phyloP scores from a whole-genome alignment of 2,797 vertebrate genomes.

The Eurystomus glaucurus region DNA sequence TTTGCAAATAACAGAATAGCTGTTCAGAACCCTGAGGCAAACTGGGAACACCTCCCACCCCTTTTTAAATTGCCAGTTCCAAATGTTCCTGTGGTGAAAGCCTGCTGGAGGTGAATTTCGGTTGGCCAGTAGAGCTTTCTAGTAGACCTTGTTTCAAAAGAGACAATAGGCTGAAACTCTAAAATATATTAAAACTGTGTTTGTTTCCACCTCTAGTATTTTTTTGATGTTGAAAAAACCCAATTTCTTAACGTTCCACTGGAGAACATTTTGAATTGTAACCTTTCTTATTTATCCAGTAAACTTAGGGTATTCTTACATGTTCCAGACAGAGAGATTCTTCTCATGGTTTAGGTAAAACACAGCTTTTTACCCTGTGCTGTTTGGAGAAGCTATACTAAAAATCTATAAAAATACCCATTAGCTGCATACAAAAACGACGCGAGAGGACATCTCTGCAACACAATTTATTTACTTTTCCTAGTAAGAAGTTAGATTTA shows the following conservation, averaged over 20 bases:
- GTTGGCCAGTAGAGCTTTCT: background rate
- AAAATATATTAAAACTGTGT: background rate
- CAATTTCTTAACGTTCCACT: background rate
- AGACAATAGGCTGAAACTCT: background rate
- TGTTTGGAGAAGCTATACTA: background rate
- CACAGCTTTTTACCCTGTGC: background rate
- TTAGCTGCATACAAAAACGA: background rate
- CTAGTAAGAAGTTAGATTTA: slow-evolving; percentile 48
- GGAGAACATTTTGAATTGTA: background rate
- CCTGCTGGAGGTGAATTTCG: background rate
- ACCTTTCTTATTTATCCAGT: background rate
- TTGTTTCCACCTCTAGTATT: background rate
- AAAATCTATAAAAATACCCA: background rate
- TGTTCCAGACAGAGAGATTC: background rate
- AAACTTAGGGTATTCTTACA: background rate
- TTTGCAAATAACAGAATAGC: background rate
- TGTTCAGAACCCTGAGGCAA: background rate
- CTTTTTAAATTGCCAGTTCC: background rate
- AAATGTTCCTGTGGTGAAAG: background rate
- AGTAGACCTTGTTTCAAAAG: background rate
- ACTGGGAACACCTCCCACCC: background rate
- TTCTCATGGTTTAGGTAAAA: background rate
- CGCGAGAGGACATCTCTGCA: background rate
- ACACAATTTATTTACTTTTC: background rate
- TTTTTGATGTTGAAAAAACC: background rate